Evolutionary conservation across 2,113 vertebrate genomes (phyloP).

Genomic region (Rostratula benghalensis): DNA sequence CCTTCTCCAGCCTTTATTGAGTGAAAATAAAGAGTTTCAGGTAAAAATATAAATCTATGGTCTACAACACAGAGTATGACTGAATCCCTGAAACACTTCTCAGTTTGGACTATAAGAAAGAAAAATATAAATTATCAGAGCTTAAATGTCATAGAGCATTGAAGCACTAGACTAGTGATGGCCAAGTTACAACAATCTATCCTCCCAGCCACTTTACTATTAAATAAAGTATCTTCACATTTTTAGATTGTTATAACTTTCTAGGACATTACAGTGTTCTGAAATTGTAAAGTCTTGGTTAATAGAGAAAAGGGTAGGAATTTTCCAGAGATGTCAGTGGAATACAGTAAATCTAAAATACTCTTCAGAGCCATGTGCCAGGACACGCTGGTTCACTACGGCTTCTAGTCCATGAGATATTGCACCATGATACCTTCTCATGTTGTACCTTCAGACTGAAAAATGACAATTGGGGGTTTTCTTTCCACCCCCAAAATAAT

Average conservation of each 20-base stretch:
- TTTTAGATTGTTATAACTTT: neutral
- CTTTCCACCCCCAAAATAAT: accelerated
- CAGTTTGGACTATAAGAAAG: neutral
- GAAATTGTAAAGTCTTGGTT: neutral
- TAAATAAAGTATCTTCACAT: neutral
- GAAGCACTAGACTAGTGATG: neutral
- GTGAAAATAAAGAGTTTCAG: neutral
- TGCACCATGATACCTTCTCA: neutral
- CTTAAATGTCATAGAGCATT: neutral
- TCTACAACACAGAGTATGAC: neutral
- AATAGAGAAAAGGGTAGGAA: neutral
- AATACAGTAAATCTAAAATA: neutral
- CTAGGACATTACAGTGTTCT: neutral
- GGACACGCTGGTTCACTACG: neutral
- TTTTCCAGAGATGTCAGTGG: neutral
- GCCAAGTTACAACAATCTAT: neutral
- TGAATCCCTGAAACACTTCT: neutral
- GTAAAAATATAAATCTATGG: neutral
- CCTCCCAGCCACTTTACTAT: neutral
- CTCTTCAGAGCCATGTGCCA: neutral
- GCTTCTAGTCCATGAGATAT: neutral
- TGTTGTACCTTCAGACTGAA: neutral
- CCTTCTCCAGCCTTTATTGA: neutral
- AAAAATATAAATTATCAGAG: neutral
- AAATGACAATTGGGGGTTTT: accelerated